Percentiles rank a stretch among this genome's conserved stretches.
Conservation (phyloP, 2,797 vertebrate genomes). For the Gambelia wislizenii region DNA sequence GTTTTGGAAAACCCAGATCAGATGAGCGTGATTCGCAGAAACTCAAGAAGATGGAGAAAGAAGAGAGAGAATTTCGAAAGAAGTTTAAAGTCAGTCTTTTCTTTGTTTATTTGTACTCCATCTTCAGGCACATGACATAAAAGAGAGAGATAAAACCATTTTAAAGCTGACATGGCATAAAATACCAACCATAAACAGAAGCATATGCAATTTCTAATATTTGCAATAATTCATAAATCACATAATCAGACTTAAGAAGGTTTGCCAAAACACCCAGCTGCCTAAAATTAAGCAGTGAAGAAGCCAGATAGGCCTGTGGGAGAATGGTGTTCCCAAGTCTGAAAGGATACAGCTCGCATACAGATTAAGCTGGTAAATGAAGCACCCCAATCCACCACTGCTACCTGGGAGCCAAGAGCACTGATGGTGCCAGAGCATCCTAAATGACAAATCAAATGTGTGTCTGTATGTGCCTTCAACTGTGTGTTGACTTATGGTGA, state of each 20-base stretch:
- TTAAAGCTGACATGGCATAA: background rate
- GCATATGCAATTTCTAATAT: background rate
- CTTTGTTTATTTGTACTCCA: background rate
- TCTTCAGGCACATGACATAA: background rate
- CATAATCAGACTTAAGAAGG: background rate
- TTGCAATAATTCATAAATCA: background rate
- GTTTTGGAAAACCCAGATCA: constrained; percentile 60
- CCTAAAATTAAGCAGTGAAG: background rate
- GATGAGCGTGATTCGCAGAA: constrained; percentile 85
- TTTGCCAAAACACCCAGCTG: background rate
- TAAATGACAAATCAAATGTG: background rate
- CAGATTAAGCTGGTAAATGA: background rate
- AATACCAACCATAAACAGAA: background rate
- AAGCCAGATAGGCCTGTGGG: background rate
- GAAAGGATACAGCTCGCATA: background rate
- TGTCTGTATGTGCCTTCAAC: too few species aligned
- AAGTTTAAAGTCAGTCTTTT: constrained; percentile 89
- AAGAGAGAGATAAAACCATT: background rate
- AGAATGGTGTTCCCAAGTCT: background rate
- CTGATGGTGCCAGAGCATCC: background rate
- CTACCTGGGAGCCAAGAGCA: background rate
- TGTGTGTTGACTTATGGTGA: too few species aligned
- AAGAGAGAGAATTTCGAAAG: constrained; percentile 94
- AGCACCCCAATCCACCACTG: background rate
- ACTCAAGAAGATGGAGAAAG: constrained; percentile 89